Evolutionary conservation across 2,113 vertebrate species (phyloP).

Genomic region (Fukomys damarensis): DNA sequence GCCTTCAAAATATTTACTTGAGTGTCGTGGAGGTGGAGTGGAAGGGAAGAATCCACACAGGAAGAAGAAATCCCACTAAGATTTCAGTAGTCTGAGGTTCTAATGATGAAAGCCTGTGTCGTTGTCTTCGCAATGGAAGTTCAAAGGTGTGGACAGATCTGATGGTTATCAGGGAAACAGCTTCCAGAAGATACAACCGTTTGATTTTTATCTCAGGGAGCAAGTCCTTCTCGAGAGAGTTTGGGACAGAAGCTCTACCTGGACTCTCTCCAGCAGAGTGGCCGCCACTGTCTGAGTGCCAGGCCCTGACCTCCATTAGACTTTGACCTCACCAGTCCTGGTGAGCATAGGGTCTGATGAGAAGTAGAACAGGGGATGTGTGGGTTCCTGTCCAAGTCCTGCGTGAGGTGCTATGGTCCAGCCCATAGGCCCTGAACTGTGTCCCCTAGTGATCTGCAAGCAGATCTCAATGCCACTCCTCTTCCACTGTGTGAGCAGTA

Average conservation of each 20-base stretch:
- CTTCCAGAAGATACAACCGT: background rate
- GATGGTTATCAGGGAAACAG: background rate
- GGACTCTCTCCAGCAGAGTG: background rate
- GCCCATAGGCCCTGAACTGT: background rate
- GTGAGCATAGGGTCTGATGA: background rate
- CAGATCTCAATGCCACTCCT: background rate
- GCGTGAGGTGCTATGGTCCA: background rate
- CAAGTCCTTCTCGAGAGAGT: background rate
- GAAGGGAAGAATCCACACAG: background rate
- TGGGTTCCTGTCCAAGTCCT: background rate
- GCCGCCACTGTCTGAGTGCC: background rate
- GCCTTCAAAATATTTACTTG: slow-evolving; percentile 63
- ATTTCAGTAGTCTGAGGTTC: background rate
- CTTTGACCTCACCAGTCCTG: background rate
- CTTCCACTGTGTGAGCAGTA: background rate
- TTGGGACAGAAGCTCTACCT: background rate
- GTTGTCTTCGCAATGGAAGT: background rate
- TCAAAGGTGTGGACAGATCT: background rate
- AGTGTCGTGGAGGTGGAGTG: background rate
- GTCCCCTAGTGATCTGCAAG: background rate
- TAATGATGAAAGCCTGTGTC: background rate
- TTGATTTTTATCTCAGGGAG: background rate
- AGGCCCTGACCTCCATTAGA: background rate
- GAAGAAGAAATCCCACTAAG: background rate
- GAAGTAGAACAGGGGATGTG: background rate